These are phyloP conservation scores for Serripes groenlandicus DNA, from an alignment of 2,888 invertebrate genomes.

Conservation along the genomic window DNA sequence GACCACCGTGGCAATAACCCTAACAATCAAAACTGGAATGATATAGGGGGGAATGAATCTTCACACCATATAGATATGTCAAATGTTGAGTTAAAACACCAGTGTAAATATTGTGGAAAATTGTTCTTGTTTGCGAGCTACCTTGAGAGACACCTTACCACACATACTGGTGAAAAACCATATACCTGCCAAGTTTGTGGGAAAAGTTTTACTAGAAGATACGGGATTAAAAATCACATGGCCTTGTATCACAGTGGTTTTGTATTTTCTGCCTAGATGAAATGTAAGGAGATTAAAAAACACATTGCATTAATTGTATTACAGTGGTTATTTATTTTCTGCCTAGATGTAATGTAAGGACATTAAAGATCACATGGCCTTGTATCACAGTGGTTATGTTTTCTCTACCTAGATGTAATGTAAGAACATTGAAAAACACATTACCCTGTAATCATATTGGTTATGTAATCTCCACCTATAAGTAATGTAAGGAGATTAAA, in stretches of 20 bases:
- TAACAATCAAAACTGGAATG: too few species aligned
- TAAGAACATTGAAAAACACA: too few species aligned
- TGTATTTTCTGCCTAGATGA: neutral
- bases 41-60: too few species aligned
- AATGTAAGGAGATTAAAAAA: neutral
- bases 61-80: too few species aligned
- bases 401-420: neutral
- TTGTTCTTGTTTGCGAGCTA: conserved; percentile 27
- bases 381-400: neutral
- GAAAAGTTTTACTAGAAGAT: conserved; percentile 29
- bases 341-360: too few species aligned
- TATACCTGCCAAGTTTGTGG: conserved; percentile 29
- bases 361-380: conserved; percentile 24
- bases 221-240: conserved; percentile 28
- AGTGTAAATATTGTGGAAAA: conserved; percentile 37
- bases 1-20: too few species aligned
- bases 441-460: too few species aligned
- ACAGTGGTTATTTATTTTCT: too few species aligned
- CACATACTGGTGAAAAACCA: conserved; percentile 35
- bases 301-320: too few species aligned
- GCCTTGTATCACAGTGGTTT: neutral
- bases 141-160: conserved; percentile 32
- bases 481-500: too few species aligned
- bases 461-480: too few species aligned
- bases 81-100: conserved; percentile 12